phyloP scores from a whole-genome alignment of 1,140 invertebrate species.

The Amphibalanus amphitrite region DNA sequence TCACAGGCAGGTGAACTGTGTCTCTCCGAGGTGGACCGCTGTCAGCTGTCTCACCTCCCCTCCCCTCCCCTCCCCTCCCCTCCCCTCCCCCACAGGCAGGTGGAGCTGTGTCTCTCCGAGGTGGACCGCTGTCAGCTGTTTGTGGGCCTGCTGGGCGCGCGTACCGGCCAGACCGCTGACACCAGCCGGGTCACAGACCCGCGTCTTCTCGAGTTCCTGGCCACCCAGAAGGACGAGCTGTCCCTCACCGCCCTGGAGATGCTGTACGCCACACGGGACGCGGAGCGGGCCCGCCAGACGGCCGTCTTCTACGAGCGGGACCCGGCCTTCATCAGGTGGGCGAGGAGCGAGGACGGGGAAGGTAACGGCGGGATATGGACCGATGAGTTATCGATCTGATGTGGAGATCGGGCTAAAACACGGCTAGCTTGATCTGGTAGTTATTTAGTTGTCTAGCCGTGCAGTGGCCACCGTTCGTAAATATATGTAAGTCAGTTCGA shows the following conservation, averaged over 20 bases:
- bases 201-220: not conserved
- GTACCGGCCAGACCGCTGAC: conserved; percentile 23
- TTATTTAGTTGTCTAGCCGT: too few relatives aligned
- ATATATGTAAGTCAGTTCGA: too few relatives aligned
- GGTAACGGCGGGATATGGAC: too few relatives aligned
- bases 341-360: too few relatives aligned
- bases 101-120: conserved; percentile 30
- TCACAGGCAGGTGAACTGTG: conserved; percentile 24
- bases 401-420: too few relatives aligned
- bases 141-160: conserved; percentile 29
- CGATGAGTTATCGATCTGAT: too few relatives aligned
- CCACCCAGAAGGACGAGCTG: not conserved
- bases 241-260: not conserved
- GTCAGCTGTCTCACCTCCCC: conserved; percentile 14
- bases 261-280: not conserved
- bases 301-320: not conserved
- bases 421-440: too few relatives aligned
- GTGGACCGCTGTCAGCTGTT: conserved; percentile 29
- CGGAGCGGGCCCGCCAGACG: not conserved
- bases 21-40: conserved; percentile 27
- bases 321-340: not conserved
- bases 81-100: conserved; percentile 13
- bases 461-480: too few relatives aligned
- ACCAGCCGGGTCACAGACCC: not conserved
- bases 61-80: not conserved